Evolutionary conservation across 2,113 vertebrate genomes (phyloP), one percentile per base, ranked within the genome.

Genomic region (Cnemophilus loriae): DNA sequence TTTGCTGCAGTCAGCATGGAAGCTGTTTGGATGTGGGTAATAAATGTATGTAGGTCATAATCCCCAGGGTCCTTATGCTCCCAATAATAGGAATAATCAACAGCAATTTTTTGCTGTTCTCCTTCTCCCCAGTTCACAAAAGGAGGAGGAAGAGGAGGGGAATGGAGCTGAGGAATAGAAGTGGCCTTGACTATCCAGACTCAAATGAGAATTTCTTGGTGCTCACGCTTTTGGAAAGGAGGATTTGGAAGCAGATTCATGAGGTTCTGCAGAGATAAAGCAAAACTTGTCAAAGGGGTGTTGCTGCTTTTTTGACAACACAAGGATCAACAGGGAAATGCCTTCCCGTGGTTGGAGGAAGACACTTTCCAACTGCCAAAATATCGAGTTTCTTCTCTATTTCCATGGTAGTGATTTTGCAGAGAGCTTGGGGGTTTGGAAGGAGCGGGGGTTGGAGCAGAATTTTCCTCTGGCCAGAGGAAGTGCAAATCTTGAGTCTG

Each of bases 401-500:
- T 87, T 91, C 81, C 60, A 22, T 12, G 6, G 39, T 69, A 49
- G 47, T 10, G 47, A 42, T 33, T 84, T 78, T 41, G 22, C 44
- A 67, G 73, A 30, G 37, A 63, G 68, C 84, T 75, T 33, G 42
- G 47, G 73, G 68, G 28, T 60, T 84, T 76, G 87, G 39, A 37
- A 50, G 44, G 57, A 81, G 32, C 42, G 10, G 28, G 28, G 23
- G 13, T 3, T 71, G 35, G 65, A 95, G 77, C 68, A 87, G n/a
- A 44, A 5, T 76, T 77, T 82, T 87, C 50, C 50, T 65, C 42
- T 96, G 82, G 87, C 65, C 70, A 59, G 77, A 74, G 70, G 20
- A 61, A 76, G 39, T 22, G 52, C n/a, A 92, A 87, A 87, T 77
- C 84, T 90, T 73, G 55, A 20, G 32, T 30, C 84, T 91, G 76